Base-by-base conservation (phyloP, 2,888 invertebrate species). In the Lysandra bellargus region DNA sequence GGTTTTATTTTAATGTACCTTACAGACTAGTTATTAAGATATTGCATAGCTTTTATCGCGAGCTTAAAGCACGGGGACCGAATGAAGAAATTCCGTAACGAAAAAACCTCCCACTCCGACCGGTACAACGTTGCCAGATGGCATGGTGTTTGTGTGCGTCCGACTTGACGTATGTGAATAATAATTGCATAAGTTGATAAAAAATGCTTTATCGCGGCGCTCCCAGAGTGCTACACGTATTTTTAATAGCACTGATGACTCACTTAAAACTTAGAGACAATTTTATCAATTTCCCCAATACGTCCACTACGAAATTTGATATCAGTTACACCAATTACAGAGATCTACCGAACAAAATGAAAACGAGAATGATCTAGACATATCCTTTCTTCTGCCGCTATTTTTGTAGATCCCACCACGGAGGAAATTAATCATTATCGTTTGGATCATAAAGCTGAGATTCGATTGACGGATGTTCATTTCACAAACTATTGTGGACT, bases 321-420 rank as follows among this genome's bases (percentile, higher is more conserved):
- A 69, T 69, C 69, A 33, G 69, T 69, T 69, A 69, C 30, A 12
- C 69, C 33, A 69, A 69, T 69, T 69, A 69, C 69, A 69, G 17
- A 23, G 33, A 69, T 33, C 33, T 37, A 69, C 33, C 69, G 30
- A 33, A 33, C 69, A 69, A 37, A 69, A 69, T 69, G 69, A 37
- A 69, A 33, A 69, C 69, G 33, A 69, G 69, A 69, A 69, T 69
- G 69, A 69, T 69, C 69, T 69, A 69, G 69, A 69, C 30, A 69
- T 33, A 69, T 69, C 14, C 33, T 30, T 30, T 12, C 64, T 37
- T 69, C 30, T 69, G 69, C 69, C 69, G 69, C 33, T 33, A 69
- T 33, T 12, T 69, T 69, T 69, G 69, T 33, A 33, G 37, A 12
- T 33, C 69, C 9, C 49, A 12, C 33, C 49, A 12, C 33, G 5